Base-by-base conservation (phyloP, 1,140 invertebrate species). In the Psix sp. region DNA sequence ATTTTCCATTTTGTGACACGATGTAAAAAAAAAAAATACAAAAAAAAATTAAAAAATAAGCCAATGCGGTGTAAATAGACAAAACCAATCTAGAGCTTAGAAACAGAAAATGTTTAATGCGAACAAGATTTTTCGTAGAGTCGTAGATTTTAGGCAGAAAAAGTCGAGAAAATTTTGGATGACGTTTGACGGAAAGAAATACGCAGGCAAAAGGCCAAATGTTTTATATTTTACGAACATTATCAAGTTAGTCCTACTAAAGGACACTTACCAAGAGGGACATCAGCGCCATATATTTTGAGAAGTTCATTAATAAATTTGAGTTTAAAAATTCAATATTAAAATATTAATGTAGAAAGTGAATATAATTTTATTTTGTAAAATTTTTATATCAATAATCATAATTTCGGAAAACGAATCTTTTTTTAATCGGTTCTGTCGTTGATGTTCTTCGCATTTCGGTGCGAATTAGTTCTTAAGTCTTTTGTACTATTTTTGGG, bases 191-290 rank as follows among this genome's bases (percentile, higher is more conserved):
- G n/a, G n/a, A n/a, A n/a, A n/a, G n/a, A n/a, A n/a, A n/a, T n/a
- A n/a, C n/a, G n/a, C n/a, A n/a, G n/a, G n/a, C n/a, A n/a, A 76
- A 73, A 56, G 74, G 71, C 76, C 59, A 80, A 80, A 80, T 78
- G 75, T 80, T 80, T 80, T 78, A 77, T 80, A 80, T 78, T 80
- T 80, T 80, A 78, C 78, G 77, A 77, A 78, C 74, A 71, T 66
- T 72, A 74, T 78, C n/a, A n/a, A n/a, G n/a, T n/a, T n/a, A n/a
- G n/a, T 72, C 70, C 66, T 26, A 63, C 14, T 20, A 36, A 15
- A 20, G 38, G 48, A 48, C 20, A 31, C 26, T 45, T 52, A 48
- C 40, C 59, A 18, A 7, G 15, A 62, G 17, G 35, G 42, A 48
- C 45, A 49, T 42, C 42, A 15, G 1, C 39, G 31, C 29, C 9